A percentile compares a stretch with the other conserved stretches of the same genome.
Evolutionary conservation across 2,888 invertebrate species (phyloP).

Genomic region (Synanthedon formicaeformis): DNA sequence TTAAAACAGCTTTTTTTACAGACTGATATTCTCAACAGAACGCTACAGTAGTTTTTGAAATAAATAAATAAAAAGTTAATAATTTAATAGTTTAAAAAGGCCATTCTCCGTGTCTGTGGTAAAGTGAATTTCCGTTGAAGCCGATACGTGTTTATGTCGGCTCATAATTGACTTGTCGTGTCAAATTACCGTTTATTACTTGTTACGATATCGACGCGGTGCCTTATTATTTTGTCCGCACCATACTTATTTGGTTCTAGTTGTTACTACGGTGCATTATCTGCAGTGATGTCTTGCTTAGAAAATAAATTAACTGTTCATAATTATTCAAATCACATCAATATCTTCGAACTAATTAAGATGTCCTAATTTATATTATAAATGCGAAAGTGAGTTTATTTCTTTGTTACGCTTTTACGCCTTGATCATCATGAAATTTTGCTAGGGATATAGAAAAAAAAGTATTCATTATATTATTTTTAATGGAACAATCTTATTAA

Average conservation of each 20-base stretch:
- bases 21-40: too few species aligned
- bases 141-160: slow-evolving; percentile 55
- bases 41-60: neutral
- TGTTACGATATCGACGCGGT: slow-evolving; percentile 52
- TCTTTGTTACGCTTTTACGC: too few species aligned
- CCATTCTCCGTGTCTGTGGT: slow-evolving; percentile 36
- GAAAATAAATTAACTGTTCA: too few species aligned
- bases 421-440: too few species aligned
- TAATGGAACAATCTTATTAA: too few species aligned
- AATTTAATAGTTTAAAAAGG: neutral
- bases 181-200: slow-evolving; percentile 65
- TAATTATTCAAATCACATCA: too few species aligned
- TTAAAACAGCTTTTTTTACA: too few species aligned
- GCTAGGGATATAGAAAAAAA: too few species aligned
- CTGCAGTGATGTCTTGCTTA: slow-evolving; percentile 6
- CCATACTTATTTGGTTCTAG: slow-evolving; percentile 44
- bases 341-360: too few species aligned
- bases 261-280: slow-evolving; percentile 25
- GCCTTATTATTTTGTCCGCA: slow-evolving; percentile 46
- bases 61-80: neutral
- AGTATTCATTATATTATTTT: too few species aligned
- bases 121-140: slow-evolving; percentile 47
- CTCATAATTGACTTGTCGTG: slow-evolving; percentile 66
- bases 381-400: too few species aligned
- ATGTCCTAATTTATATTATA: too few species aligned